A percentile compares a stretch with the other conserved stretches of the same genome.
phyloP scores from a whole-genome alignment of 1,140 invertebrate species.

The Dendrolimus kikuchii region DNA sequence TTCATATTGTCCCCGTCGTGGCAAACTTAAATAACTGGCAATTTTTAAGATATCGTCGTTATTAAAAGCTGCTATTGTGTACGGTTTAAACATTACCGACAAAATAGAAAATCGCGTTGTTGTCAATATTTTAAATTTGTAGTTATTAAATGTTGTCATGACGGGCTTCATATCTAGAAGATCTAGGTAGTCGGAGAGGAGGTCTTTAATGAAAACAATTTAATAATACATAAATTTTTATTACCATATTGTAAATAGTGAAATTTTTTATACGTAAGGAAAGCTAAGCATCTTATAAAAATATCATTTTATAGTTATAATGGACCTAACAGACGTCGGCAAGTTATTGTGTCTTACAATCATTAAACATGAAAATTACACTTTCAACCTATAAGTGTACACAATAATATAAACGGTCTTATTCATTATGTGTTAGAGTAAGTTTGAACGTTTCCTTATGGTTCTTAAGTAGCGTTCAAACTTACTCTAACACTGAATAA shows the following conservation, averaged over 20 bases:
- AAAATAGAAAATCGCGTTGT: too few species aligned
- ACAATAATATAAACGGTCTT: not conserved
- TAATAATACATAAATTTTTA: constrained; percentile 57
- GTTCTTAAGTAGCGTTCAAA: too few species aligned
- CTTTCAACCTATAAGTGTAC: constrained; percentile 12
- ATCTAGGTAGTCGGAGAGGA: constrained; percentile 1
- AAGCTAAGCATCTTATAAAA: constrained; percentile 71
- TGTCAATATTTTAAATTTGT: too few species aligned
- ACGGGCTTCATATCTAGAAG: too few species aligned
- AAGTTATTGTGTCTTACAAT: constrained; percentile 31
- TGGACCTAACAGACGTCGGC: constrained; percentile 51
- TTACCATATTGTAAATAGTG: constrained; percentile 65
- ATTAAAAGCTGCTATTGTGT: too few species aligned
- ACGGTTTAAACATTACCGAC: too few species aligned
- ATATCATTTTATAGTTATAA: constrained; percentile 53
- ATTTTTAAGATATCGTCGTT: too few species aligned
- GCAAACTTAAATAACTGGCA: too few species aligned
- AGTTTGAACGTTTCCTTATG: too few species aligned
- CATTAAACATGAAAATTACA: constrained; percentile 18
- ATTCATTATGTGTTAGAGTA: too few species aligned
- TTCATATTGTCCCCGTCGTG: not conserved
- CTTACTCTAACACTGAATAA: too few species aligned
- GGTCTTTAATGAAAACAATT: constrained; percentile 17
- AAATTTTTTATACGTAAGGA: constrained; percentile 58
- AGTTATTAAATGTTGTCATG: too few species aligned